Evolutionary conservation across 2,113 vertebrate genomes (phyloP), one percentile per base, ranked within the genome.

Genomic region (Pelusios castaneus): DNA sequence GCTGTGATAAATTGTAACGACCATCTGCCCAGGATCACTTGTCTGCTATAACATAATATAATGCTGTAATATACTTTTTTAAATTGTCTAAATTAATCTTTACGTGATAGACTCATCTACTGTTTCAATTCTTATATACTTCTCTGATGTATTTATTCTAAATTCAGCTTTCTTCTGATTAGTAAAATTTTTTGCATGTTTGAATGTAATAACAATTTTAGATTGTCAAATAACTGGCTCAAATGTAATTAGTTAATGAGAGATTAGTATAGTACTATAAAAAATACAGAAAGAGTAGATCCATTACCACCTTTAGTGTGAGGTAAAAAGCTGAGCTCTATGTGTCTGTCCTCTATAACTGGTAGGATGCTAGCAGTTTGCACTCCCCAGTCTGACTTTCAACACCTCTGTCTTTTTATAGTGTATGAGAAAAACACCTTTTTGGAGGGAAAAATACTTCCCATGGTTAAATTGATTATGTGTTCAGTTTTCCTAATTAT

Each of bases 21-120:
- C 94, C 94, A 90, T 97, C 93, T 96, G 91, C 54, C 91, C 70
- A 93, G 94, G 90, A 96, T 97, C 97, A 97, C 92, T 94, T 96
- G 94, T 95, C 96, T 96, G 55, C 80, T 85, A 84, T 96, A 96
- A 97, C 96, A 95, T 95, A 95, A 52, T 52, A 17, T 52, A 52
- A 52, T 16, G 51, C 91, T 95, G 90, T 89, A 96, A 95, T 96
- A 93, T 95, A 97, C 90, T 90, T 96, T 96, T 93, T 95, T 89
- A 97, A 97, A 97, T 95, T 96, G 88, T 90, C 91, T 56, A 91
- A 96, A 97, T 96, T 96, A 97, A 97, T 97, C 94, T 96, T 95
- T 70, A 84, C 0, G 0, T 95, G 91, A 93, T 85, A 92, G 94
- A 96, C 89, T 94, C 92, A 92, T 96, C 92, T 84, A 89, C 63